A percentile compares a stretch with the other conserved stretches of the same genome.
These are phyloP conservation scores for Biston betularia DNA, from an alignment of 2,888 invertebrate genomes.

Conservation along the genomic window DNA sequence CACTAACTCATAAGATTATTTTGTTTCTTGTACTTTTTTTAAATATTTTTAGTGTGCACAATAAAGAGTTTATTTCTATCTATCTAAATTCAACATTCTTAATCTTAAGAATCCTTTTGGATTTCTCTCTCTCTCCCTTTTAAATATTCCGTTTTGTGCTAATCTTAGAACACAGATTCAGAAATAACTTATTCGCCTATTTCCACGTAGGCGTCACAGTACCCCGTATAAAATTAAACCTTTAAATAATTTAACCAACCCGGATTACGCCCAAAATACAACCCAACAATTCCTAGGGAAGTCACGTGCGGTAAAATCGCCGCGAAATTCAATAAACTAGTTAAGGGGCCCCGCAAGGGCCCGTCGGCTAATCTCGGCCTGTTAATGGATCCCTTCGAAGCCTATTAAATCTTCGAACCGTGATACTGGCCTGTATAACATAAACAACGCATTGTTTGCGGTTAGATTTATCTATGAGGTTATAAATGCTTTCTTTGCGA, in stretches of 20 bases:
- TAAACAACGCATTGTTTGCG: constrained; percentile 35
- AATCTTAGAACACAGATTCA: not conserved
- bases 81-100: no score
- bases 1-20: no score
- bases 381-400: constrained; percentile 62
- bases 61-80: no score
- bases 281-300: constrained; percentile 26
- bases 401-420: constrained; percentile 56
- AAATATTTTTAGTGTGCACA: no score
- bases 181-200: not conserved
- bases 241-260: constrained; percentile 14
- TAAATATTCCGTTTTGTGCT: not conserved
- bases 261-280: constrained; percentile 23
- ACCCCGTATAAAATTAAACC: constrained; percentile 8
- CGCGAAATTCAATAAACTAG: constrained; percentile 45
- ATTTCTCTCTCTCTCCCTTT: not conserved
- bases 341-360: constrained; percentile 39
- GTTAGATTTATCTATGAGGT: constrained; percentile 28
- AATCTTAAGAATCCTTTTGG: not conserved
- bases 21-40: no score
- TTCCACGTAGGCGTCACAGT: constrained; percentile 3
- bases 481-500: constrained; percentile 6
- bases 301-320: constrained; percentile 39
- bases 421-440: constrained; percentile 40
- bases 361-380: constrained; percentile 53